These are phyloP conservation scores for Holcopasites calliopsidis DNA, from an alignment of 1,140 invertebrate species.

Conservation along the genomic window DNA sequence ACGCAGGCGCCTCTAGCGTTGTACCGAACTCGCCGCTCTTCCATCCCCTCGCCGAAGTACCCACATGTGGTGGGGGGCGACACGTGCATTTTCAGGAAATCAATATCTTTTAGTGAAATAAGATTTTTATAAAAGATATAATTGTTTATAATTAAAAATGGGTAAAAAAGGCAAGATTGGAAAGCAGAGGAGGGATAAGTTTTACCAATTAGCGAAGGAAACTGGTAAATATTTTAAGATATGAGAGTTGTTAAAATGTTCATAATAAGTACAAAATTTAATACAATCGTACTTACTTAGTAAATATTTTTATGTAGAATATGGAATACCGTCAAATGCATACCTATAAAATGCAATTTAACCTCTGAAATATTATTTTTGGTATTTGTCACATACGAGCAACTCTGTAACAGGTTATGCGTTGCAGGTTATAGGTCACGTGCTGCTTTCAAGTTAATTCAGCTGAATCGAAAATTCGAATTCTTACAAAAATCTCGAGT, in stretches of 20 bases:
- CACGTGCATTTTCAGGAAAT: too few species aligned
- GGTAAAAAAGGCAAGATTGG: constrained; percentile 98
- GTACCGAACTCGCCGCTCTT: too few species aligned
- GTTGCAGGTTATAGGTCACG: constrained; percentile 95
- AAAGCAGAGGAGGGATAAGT: constrained; percentile 99
- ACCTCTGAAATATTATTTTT: constrained; percentile 3
- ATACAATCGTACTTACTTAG: not conserved
- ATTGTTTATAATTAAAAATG: constrained; percentile 83
- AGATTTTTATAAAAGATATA: not conserved
- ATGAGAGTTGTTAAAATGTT: too few species aligned
- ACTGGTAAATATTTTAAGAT: constrained; percentile 85
- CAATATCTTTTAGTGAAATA: not conserved
- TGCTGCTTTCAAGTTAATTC: constrained; percentile 99
- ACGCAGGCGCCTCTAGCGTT: too few species aligned
- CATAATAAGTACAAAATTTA: not conserved
- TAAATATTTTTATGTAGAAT: not conserved
- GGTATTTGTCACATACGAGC: not conserved
- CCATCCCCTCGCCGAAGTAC: not conserved
- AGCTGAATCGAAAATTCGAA: constrained; percentile 98
- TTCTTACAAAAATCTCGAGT: constrained; percentile 98
- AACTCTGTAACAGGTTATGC: constrained; percentile 12
- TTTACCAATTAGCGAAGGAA: constrained; percentile 99
- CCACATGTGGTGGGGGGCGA: not conserved
- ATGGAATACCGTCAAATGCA: too few species aligned
- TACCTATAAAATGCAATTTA: not conserved